Evolutionary conservation across 1,140 invertebrate genomes (phyloP).

Genomic region (Bombus picipes): DNA sequence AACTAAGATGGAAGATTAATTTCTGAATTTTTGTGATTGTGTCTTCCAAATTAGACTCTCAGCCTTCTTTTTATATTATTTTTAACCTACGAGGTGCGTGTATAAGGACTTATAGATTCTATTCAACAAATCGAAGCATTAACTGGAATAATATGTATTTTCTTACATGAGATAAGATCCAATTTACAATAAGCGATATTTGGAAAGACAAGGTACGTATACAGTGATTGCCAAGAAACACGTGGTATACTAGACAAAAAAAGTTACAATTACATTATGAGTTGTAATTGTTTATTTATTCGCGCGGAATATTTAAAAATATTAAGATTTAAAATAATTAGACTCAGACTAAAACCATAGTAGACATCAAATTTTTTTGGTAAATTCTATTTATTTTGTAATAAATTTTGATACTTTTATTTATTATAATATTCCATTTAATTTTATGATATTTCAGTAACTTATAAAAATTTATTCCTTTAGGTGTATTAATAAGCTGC

Average conservation of each 20-base stretch:
- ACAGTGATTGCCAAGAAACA: not conserved
- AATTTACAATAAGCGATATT: not conserved
- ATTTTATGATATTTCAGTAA: not conserved
- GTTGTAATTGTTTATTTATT: slow-evolving; percentile 1
- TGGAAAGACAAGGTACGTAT: not conserved
- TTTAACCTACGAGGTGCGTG: no score
- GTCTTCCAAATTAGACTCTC: no score
- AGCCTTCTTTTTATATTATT: no score
- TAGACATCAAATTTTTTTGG: not conserved
- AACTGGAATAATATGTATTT: not conserved
- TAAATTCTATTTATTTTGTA: not conserved
- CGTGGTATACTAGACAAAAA: not conserved
- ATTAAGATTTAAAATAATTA: not conserved
- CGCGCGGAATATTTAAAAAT: not conserved
- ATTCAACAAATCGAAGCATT: not conserved
- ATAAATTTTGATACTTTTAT: not conserved
- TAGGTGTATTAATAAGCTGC: not conserved
- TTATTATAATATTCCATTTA: not conserved
- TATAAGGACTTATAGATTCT: no score
- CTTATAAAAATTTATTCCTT: not conserved
- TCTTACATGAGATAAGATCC: not conserved
- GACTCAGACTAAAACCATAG: not conserved
- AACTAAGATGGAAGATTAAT: no score
- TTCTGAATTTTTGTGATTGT: no score
- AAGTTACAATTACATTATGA: not conserved